These are phyloP conservation scores for Phymorhynchus buccinoides DNA, from an alignment of 1,140 invertebrate species.

Conservation along the genomic window DNA sequence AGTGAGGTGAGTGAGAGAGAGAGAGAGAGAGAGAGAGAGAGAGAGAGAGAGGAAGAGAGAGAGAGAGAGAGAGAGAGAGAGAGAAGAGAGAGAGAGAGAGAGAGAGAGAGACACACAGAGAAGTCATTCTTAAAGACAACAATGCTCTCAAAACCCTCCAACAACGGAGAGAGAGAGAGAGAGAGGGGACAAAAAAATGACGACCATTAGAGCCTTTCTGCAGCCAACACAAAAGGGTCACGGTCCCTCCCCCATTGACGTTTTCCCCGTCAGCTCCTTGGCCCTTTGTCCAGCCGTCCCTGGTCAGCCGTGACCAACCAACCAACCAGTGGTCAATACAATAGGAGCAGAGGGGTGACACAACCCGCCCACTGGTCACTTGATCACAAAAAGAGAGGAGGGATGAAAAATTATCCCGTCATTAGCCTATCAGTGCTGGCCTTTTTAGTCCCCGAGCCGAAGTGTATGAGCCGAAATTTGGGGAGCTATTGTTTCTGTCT, in stretches of 20 bases:
- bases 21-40: too few species aligned
- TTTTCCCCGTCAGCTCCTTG: not conserved
- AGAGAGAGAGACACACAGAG: not conserved
- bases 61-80: too few species aligned
- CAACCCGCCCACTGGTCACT: conserved; percentile 9
- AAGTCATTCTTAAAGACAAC: not conserved
- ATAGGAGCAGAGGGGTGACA: not conserved
- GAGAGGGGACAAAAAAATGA: not conserved
- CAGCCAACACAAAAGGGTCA: not conserved
- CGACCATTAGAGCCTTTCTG: not conserved
- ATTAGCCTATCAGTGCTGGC: not conserved
- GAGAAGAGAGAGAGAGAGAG: not conserved
- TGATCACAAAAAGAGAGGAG: not conserved
- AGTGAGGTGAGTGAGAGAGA: too few species aligned
- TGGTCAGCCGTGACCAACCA: not conserved
- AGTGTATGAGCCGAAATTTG: too few species aligned
- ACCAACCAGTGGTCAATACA: not conserved
- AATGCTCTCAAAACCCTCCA: not conserved
- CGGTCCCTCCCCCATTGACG: not conserved
- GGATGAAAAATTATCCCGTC: conserved; percentile 28
- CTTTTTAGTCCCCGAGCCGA: too few species aligned
- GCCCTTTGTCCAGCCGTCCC: not conserved
- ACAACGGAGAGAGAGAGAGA: too few species aligned
- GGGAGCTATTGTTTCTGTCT: too few species aligned
- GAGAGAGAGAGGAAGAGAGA: not conserved